A percentile compares a stretch with the other conserved stretches of the same genome.
These are phyloP conservation scores for Rhea pennata DNA, from an alignment of 2,113 vertebrate species.

Conservation along the genomic window DNA sequence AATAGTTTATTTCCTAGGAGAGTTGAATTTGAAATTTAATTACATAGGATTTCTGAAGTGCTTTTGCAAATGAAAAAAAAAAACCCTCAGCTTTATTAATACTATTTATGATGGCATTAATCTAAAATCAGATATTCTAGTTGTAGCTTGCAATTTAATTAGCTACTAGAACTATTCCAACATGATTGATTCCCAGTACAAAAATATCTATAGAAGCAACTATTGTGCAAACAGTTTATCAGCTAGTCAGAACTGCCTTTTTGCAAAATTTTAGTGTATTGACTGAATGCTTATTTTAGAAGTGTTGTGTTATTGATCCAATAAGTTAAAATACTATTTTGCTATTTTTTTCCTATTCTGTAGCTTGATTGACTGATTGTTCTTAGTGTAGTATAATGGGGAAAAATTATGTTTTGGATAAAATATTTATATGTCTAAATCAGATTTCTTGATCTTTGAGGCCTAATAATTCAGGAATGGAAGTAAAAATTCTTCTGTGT, in stretches of 20 bases:
- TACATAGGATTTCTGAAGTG: background rate
- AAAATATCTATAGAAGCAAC: background rate
- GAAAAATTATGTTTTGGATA: background rate
- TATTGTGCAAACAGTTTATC: background rate
- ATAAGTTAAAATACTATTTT: background rate
- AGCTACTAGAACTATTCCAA: background rate
- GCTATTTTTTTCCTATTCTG: background rate
- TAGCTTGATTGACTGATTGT: background rate
- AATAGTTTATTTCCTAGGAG: background rate
- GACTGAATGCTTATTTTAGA: background rate
- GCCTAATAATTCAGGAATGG: background rate
- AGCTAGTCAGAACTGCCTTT: background rate
- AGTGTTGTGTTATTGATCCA: background rate
- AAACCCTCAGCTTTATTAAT: background rate
- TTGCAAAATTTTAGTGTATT: background rate
- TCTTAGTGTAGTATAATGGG: background rate
- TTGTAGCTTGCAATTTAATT: background rate
- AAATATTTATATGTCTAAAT: background rate
- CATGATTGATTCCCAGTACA: background rate
- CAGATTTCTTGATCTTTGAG: background rate
- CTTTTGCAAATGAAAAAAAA: background rate
- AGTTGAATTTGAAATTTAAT: background rate
- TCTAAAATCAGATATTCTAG: background rate
- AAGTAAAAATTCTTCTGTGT: background rate
- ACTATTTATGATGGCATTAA: background rate